Evolutionary conservation across 2,888 invertebrate genomes (phyloP).

Genomic region (Cantharis rufa): DNA sequence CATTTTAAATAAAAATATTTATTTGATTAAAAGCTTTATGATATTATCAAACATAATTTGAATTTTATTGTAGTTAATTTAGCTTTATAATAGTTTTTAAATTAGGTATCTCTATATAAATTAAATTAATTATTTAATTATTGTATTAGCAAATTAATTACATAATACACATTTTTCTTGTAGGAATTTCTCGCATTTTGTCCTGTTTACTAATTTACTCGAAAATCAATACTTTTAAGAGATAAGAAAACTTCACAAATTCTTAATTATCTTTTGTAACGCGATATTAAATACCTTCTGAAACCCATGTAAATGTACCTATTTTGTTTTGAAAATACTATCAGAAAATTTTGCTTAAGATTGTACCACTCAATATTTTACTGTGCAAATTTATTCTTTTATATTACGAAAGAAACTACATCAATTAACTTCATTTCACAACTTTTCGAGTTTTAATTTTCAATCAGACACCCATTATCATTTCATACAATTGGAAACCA

Average conservation of each 20-base stretch:
- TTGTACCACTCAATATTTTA: not conserved
- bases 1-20: too few relatives aligned
- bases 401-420: not conserved
- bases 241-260: not conserved
- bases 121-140: not conserved
- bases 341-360: not conserved
- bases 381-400: not conserved
- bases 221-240: not conserved
- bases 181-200: not conserved
- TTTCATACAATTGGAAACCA: slow-evolving; percentile 27
- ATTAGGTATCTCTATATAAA: not conserved
- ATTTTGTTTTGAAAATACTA: not conserved
- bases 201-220: not conserved
- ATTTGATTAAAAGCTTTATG: too few relatives aligned
- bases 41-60: not conserved
- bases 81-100: not conserved
- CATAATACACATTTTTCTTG: not conserved
- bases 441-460: slow-evolving; percentile 27
- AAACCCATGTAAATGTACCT: not conserved
- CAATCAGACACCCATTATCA: slow-evolving; percentile 31
- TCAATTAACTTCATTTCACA: slow-evolving; percentile 25
- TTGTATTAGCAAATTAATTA: not conserved
- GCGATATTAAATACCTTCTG: not conserved
- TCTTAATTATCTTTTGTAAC: not conserved
- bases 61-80: not conserved